phyloP scores from a whole-genome alignment of 2,797 vertebrate species.

The Anguilla pacifica region DNA sequence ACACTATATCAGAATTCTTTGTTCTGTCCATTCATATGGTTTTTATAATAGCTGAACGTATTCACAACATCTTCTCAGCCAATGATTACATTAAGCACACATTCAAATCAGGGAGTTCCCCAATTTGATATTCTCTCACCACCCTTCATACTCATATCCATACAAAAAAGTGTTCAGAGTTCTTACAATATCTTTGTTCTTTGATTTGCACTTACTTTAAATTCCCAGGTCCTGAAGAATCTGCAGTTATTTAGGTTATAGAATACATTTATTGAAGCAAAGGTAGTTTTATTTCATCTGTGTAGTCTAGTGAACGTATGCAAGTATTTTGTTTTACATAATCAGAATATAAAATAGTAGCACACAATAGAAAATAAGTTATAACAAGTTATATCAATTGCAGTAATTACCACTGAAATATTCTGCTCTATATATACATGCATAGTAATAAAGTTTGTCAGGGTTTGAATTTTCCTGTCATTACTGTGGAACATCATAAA shows the following conservation, averaged over 20 bases:
- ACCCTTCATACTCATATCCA: background rate
- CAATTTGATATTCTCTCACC: background rate
- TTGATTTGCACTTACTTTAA: background rate
- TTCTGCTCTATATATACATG: background rate
- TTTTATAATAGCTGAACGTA: background rate
- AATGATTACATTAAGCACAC: background rate
- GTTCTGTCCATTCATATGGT: background rate
- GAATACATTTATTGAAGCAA: too few relatives aligned
- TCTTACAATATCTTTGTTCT: background rate
- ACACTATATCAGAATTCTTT: background rate
- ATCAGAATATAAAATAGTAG: too few relatives aligned
- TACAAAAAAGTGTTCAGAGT: background rate
- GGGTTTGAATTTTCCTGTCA: too few relatives aligned
- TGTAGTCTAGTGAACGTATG: too few relatives aligned
- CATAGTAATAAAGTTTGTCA: too few relatives aligned
- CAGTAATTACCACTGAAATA: background rate
- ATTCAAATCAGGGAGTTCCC: too few relatives aligned
- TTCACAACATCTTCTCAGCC: background rate
- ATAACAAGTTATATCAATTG: background rate
- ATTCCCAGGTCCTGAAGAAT: background rate
- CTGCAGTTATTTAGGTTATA: too few relatives aligned
- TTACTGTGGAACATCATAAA: too few relatives aligned
- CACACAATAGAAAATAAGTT: too few relatives aligned
- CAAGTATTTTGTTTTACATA: too few relatives aligned
- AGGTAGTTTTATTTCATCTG: too few relatives aligned